Base-by-base conservation (phyloP, 2,888 invertebrate species). In the Aphrophora alni region DNA sequence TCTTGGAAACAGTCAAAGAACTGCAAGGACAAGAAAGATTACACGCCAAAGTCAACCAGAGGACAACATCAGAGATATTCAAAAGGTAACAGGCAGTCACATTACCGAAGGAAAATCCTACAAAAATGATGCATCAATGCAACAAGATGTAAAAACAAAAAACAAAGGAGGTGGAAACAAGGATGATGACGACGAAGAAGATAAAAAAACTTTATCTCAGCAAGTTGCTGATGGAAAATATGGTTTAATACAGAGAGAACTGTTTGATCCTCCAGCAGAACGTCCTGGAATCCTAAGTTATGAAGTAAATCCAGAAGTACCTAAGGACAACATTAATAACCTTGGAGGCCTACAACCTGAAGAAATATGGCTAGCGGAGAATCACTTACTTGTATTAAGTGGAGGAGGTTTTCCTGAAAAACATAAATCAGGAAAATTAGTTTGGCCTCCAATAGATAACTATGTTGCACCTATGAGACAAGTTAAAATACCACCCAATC, bases 211-310 rank as follows among this genome's bases (percentile, higher is more conserved):
- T 5, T 89, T 96, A 51, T 92, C 95, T n/a, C 95, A 96, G 89
- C 96, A 96, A 89, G 95, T 96, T 85, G 94, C 94, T 82, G 97
- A 97, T 87, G 97, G 96, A 69, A 96, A 96, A 89, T 97, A 97
- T 88, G 96, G 95, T 38, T 90, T 97, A 7, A 95, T 97, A 84
- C 96, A 96, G 87, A 94, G 94, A 86, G 96, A 96, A 88, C 90
- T 96, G 82, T 95, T 96, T 87, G 89, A 91, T 0, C 91, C 92
- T 81, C 89, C 91, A 1, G 92, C 94, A 0, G 93, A 93, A 87
- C 90, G 95, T 76, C 96, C 96, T 0, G 96, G 95, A 1, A 92
- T 97, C 51, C 89, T 97, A 68, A 96, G 96, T 87, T 97, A 97
- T 87, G 91, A 93, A 74, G 90, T 92, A 7, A 96, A 96, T 86